Conservation (phyloP, 2,113 vertebrate genomes). For the Cyphomyrus plagiostoma region DNA sequence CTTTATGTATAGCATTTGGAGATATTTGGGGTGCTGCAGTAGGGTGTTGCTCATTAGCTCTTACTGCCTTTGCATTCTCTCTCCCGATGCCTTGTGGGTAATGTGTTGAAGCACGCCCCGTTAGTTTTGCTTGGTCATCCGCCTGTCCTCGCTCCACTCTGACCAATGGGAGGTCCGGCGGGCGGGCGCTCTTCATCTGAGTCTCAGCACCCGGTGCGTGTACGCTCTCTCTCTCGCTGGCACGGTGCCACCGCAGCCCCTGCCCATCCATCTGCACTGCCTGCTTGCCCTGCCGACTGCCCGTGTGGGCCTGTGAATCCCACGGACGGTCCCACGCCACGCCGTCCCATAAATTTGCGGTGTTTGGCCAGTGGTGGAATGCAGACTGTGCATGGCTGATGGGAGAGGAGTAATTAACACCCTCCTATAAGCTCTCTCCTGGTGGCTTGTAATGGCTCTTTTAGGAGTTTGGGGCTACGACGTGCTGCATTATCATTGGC, state of each 20-base stretch:
- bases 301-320: not conserved
- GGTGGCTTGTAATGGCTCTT: slow-evolving; percentile 1
- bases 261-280: slow-evolving; percentile 1
- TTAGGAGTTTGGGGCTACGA: not conserved
- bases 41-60: not conserved
- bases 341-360: not conserved
- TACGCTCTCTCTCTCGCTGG: not conserved
- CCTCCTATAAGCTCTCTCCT: not conserved
- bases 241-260: not conserved
- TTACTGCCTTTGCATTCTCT: not conserved
- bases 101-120: not conserved
- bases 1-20: not conserved
- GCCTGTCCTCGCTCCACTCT: not conserved
- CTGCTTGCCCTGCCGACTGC: not conserved
- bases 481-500: not conserved
- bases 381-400: not conserved
- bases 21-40: not conserved
- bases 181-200: too few relatives aligned
- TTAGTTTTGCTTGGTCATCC: not conserved
- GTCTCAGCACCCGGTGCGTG: not conserved
- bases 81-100: not conserved
- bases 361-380: not conserved
- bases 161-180: not conserved
- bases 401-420: not conserved
- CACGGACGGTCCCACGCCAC: not conserved